phyloP scores from a whole-genome alignment of 2,113 vertebrate species.

The Bufo gargarizans region DNA sequence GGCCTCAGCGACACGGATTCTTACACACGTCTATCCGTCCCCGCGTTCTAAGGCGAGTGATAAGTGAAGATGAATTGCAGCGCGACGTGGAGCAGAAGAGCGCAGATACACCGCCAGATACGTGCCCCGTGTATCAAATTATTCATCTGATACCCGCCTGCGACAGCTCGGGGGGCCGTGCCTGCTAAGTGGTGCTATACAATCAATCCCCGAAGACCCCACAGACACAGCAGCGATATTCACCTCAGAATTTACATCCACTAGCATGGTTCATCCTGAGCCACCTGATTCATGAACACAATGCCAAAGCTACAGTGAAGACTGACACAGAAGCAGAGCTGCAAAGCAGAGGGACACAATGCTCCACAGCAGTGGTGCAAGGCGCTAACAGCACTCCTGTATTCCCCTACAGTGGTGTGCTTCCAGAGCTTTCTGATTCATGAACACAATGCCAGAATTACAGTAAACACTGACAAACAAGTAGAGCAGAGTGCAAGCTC shows the following conservation, averaged over 20 bases:
- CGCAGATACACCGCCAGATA: not conserved
- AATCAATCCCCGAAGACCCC: not conserved
- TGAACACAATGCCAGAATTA: no score
- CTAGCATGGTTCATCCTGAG: not conserved
- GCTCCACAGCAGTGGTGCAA: no score
- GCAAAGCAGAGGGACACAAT: no score
- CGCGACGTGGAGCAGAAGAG: not conserved
- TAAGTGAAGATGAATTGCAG: slow-evolving; percentile 14
- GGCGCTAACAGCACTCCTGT: no score
- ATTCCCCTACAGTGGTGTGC: no score
- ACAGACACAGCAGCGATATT: not conserved
- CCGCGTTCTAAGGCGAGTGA: not conserved
- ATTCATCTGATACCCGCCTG: not conserved
- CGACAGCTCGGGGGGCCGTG: not conserved
- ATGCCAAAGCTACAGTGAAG: not conserved
- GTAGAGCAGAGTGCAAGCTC: no score
- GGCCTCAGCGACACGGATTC: not conserved
- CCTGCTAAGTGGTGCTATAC: not conserved
- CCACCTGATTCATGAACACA: not conserved
- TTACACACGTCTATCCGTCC: not conserved
- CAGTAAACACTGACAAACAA: no score
- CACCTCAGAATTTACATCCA: not conserved
- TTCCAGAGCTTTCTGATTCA: no score
- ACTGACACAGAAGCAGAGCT: not conserved
- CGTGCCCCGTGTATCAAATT: not conserved